Evolutionary conservation across 2,113 vertebrate genomes (phyloP), one percentile per base, ranked within the genome.

Genomic region (Brachirus orientalis): DNA sequence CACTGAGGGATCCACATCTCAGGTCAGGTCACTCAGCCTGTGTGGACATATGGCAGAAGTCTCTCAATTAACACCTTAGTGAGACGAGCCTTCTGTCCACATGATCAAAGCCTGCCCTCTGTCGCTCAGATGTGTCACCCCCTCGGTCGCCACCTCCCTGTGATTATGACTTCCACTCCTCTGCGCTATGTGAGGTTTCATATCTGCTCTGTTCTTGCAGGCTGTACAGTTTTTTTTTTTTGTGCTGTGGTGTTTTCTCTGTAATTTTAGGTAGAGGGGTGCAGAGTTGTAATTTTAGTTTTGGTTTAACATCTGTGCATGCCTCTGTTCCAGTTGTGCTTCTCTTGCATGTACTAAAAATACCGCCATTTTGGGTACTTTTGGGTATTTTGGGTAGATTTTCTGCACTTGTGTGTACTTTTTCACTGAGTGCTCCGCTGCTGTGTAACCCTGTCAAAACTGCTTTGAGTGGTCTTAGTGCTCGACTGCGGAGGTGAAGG

Each of bases 61-160:
- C 63, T 64, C 41, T 84, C 79, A 81, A 84, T 86, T 91, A 83
- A 68, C 91, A 83, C 84, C 82, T 85, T 8, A 1, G 83, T 62
- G 91, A 80, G 84, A 86, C 44, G 50, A 76, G 52, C 84, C 75
- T 57, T 72, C 46, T 69, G 80, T 86, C 81, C 75, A 48, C 82
- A 40, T 51, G 87, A 90, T 93, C 82, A 90, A 92, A 92, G 91
- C 72, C 4, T 22, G 53, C n/a, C 48, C 50, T 72, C 72, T 33
- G 11, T 63, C 35, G 59, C 54, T 71, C 65, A 59, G 77, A 84
- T 63, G 68, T 67, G 83, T 76, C 70, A 47, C 69, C 67, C n/a
- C 76, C 52, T n/a, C 17, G 10, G 20, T 37, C 56, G 3, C 17
- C 17, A 6, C 54, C 36, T 65, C 78, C 69, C 77, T 85, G 82